Base-by-base conservation (phyloP, 2,797 vertebrate genomes). In the Clarias pachynema region DNA sequence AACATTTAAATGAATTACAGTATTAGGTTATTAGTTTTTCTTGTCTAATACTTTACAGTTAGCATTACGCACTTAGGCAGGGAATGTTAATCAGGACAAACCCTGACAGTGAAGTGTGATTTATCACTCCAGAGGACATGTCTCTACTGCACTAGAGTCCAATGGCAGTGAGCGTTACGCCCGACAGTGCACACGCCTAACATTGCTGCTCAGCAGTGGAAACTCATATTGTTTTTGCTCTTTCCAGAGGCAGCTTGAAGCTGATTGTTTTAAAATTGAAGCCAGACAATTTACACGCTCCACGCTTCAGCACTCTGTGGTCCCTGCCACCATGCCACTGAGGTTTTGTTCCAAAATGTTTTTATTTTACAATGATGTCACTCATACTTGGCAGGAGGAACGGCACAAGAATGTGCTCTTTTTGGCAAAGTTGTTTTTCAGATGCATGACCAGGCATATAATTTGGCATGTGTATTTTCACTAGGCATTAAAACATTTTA, bases 251-350 rank as follows among this genome's bases (percentile, higher is more conserved):
- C 78, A 80, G 60, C 20, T 26, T 65, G 59, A 62, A 80, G 15
- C 24, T 44, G 59, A 80, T 80, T 63, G 59, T 80, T 77, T 75
- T 77, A 77, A 59, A 69, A 62, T 31, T 72, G 63, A 72, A 85
- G 63, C 53, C 22, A 85, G 65, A 63, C 77, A 81, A 18, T 73
- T 69, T 59, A 74, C 74, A 59, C 74, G 34, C 74, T 77, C 53
- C 79, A 31, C 62, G 31, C 44, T 59, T 77, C 53, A 24, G 74
- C 53, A 57, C 74, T 77, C 73, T 26, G 14, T 49, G 49, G 73
- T 75, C 53, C 29, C 9, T 77, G 74, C 18, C 29, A 77, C 53
- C 34, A 9, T 59, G 26, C 26, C 18, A 2, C 74, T 22, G 74
- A 77, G 1, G 22, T 77, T 57, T 57, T 75, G 6, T 57, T 75